Evolutionary conservation across 2,113 vertebrate species (phyloP), one percentile per base, ranked within the genome.

Genomic region (Tenrec ecaudatus): DNA sequence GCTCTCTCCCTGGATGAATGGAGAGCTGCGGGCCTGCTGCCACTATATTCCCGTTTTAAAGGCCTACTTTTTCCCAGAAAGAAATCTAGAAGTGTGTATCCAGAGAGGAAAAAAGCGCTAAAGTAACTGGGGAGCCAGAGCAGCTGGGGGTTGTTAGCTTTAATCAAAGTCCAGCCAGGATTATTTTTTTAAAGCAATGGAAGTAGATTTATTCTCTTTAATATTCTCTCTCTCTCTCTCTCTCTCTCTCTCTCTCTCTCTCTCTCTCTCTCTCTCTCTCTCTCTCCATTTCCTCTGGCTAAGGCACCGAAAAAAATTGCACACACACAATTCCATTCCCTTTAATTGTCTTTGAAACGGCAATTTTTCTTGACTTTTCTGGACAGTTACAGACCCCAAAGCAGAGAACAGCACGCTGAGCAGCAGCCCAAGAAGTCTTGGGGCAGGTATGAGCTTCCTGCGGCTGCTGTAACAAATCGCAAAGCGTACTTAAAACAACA

Each of bases 91-190:
- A 79, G 91, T 77, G 17, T 83, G 40, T 84, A 66, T 95, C 93
- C 90, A 92, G 47, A 79, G 94, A 81, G 62, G 89, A 95, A 94
- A 73, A 73, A 53, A 96, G 92, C 86, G 69, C 53, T 95, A 77
- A 79, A 89, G 85, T n/a, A 78, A 38, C 5, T 53, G 62, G 16
- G 73, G 82, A 96, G 88, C 95, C 94, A 96, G 93, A 96, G 86
- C 95, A 96, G 96, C 95, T 97, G 93, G 93, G 85, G 90, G 77
- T 77, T 94, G 93, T 96, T 96, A 93, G 91, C 80, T 93, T 95
- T 71, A 77, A 96, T 94, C 91, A 90, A 95, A 79, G 86, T 93
- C 88, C 58, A 79, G 92, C 86, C 95, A 96, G 89, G 47, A 93
- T 60, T 81, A 92, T 79, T 93, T 89, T 81, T 75, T 88, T 92